Conservation (phyloP, 2,113 vertebrate genomes). For the Dolichallabes microphthalmus region DNA sequence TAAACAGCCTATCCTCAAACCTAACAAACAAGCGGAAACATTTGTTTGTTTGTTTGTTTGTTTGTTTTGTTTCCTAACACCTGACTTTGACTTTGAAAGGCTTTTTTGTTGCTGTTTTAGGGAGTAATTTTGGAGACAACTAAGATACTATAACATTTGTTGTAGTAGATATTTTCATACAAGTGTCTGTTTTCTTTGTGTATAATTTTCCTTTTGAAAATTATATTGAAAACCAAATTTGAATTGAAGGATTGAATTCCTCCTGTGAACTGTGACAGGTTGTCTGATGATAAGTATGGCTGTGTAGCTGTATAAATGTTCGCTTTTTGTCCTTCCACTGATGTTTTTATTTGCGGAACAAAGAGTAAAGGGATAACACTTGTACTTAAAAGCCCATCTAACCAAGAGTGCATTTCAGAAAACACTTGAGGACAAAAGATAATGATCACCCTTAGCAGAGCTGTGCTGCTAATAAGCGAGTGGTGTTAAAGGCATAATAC, state of each 20-base stretch:
- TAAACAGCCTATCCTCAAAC: background rate
- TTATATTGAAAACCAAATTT: no score
- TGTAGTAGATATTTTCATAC: background rate
- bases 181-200: background rate
- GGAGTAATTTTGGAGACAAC: background rate
- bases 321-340: background rate
- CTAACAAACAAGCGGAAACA: background rate
- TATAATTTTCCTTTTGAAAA: background rate
- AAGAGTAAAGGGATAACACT: background rate
- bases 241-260: background rate
- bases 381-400: slow-evolving; percentile 1
- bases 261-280: background rate
- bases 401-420: background rate
- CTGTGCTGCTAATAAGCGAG: background rate
- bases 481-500: background rate
- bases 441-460: background rate
- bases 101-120: background rate
- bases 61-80: background rate
- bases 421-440: background rate
- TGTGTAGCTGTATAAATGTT: background rate
- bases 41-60: background rate
- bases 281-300: background rate
- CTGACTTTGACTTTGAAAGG: background rate
- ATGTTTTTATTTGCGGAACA: background rate
- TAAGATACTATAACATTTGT: background rate